These are phyloP conservation scores for Aurelia aurita DNA, from an alignment of 30 jellyfish, hydroid and myxozoan genomes.

Conservation along the genomic window DNA sequence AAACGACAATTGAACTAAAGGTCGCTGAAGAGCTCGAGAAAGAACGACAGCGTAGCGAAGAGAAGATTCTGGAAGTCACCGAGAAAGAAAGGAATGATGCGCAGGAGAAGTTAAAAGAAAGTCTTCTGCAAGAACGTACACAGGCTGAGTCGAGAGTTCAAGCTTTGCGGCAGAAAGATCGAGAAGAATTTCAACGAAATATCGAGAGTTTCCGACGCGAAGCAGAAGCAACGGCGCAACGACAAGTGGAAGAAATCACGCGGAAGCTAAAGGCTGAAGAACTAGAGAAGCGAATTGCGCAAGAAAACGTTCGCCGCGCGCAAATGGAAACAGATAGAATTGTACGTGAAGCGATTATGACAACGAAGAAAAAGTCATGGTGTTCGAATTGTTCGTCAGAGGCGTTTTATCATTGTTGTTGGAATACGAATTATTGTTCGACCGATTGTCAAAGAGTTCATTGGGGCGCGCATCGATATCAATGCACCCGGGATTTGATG, in stretches of 20 bases:
- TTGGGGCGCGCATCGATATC: slow-evolving; percentile 97
- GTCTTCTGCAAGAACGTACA: slow-evolving; percentile 70
- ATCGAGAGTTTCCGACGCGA: slow-evolving; percentile 82
- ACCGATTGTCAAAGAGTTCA: slow-evolving; percentile 96
- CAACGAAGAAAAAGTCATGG: slow-evolving; percentile 96
- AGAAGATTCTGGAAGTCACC: slow-evolving; percentile 53
- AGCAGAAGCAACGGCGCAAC: slow-evolving; percentile 76
- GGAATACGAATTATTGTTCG: slow-evolving; percentile 97
- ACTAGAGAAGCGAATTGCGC: slow-evolving; percentile 80
- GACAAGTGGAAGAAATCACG: slow-evolving; percentile 84
- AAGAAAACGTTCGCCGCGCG: slow-evolving; percentile 82
- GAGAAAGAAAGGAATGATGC: slow-evolving; percentile 78
- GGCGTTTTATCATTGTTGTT: slow-evolving; percentile 97
- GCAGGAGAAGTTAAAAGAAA: slow-evolving; percentile 48
- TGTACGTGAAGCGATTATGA: slow-evolving; percentile 77
- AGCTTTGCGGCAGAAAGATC: slow-evolving; percentile 76
- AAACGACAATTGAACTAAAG: slow-evolving; percentile 52
- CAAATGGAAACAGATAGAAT: slow-evolving; percentile 88
- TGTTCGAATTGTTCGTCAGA: slow-evolving; percentile 92
- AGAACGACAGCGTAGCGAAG: slow-evolving; percentile 71
- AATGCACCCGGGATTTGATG: slow-evolving; percentile 96
- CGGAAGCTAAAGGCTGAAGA: slow-evolving; percentile 92
- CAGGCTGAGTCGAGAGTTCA: slow-evolving; percentile 76
- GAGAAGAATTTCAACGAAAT: slow-evolving; percentile 86
- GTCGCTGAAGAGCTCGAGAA: slow-evolving; percentile 84